Evolutionary conservation across 2,797 vertebrate genomes (phyloP).

Genomic region (Anisognathus igniventris): DNA sequence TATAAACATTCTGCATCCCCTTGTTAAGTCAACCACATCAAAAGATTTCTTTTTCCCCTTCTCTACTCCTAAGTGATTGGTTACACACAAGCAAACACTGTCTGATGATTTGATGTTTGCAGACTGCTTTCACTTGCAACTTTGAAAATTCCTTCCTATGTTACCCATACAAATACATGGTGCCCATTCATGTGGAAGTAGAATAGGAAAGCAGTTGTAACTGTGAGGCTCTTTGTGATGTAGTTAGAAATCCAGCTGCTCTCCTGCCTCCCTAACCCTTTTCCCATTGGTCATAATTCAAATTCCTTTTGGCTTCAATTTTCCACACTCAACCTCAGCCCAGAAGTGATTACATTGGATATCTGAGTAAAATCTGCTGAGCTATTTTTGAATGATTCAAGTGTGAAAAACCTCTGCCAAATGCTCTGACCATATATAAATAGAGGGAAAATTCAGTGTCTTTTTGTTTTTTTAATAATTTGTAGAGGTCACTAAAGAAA

Average conservation of each 20-base stretch:
- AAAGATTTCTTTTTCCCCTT: neutral
- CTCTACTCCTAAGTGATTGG: neutral
- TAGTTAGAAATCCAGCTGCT: slow-evolving; percentile 33
- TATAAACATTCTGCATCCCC: neutral
- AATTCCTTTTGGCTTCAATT: slow-evolving; percentile 47
- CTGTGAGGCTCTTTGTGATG: neutral
- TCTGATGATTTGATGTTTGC: neutral
- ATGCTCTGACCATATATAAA: neutral
- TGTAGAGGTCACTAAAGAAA: neutral
- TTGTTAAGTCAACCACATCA: neutral
- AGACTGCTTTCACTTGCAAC: neutral
- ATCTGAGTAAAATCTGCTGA: slow-evolving; percentile 13
- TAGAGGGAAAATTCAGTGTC: neutral
- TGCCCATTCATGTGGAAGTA: neutral
- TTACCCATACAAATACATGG: neutral
- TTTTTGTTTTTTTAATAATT: neutral
- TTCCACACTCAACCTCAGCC: neutral
- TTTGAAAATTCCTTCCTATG: neutral
- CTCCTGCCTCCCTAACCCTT: neutral
- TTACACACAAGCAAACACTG: neutral
- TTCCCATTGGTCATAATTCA: slow-evolving; percentile 32
- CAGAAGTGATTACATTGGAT: neutral
- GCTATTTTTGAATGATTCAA: neutral
- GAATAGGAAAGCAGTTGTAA: neutral
- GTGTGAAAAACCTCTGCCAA: neutral